These are phyloP conservation scores for Pelochelys cantorii DNA, from an alignment of 2,797 vertebrate species.

Conservation along the genomic window DNA sequence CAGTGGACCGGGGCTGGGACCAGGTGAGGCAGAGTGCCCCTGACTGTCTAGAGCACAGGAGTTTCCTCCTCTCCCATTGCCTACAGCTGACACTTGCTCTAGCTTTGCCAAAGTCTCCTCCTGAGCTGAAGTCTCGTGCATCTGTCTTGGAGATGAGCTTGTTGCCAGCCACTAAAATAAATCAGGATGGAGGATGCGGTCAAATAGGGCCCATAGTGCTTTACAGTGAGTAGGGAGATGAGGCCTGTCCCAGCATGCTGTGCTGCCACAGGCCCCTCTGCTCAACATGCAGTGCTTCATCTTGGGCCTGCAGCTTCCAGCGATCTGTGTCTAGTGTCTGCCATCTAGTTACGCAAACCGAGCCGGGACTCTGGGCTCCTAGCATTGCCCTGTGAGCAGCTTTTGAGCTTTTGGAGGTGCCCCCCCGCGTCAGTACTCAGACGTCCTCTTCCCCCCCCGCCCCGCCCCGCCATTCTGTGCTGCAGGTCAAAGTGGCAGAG, in stretches of 20 bases:
- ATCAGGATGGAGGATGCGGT: not conserved
- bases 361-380: not conserved
- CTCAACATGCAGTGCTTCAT: not conserved
- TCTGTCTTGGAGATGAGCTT: not conserved
- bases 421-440: accelerated
- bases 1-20: constrained; percentile 86
- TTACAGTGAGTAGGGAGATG: not conserved
- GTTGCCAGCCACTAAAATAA: not conserved
- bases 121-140: not conserved
- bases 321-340: not conserved
- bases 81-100: not conserved
- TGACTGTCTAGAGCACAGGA: constrained; percentile 28
- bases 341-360: not conserved
- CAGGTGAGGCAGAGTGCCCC: constrained; percentile 86
- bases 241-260: not conserved
- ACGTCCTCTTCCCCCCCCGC: not conserved
- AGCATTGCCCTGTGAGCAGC: not conserved
- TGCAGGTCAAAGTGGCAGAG: constrained; percentile 90
- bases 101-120: constrained; percentile 39
- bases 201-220: not conserved
- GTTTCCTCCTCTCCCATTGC: not conserved
- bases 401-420: not conserved
- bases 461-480: accelerated
- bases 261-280: not conserved
- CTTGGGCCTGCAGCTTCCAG: not conserved